A percentile compares a stretch with the other conserved stretches of the same genome.
These are phyloP conservation scores for Macquaria ambigua DNA, from an alignment of 2,113 vertebrate species.

Conservation along the genomic window DNA sequence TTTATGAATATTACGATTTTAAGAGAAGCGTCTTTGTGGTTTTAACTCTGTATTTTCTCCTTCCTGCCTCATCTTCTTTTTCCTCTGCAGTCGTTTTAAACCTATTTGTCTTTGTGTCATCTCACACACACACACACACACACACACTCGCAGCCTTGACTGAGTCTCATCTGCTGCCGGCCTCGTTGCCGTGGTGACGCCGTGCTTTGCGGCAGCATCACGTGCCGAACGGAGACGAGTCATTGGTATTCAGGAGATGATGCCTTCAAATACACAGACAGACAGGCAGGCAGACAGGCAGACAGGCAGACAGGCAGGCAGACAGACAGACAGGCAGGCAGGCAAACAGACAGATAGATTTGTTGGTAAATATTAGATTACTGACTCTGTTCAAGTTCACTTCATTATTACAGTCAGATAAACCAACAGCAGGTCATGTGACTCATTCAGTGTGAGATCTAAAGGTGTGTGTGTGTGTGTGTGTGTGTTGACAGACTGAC, in stretches of 20 bases:
- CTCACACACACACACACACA: slow-evolving; percentile 13
- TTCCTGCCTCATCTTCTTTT: background rate
- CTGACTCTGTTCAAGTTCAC: too few relatives aligned
- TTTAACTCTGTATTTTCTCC: background rate
- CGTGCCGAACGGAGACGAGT: slow-evolving; percentile 46
- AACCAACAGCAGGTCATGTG: slow-evolving; percentile 23
- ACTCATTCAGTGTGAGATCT: background rate
- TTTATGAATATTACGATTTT: background rate
- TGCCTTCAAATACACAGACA: slow-evolving; percentile 1
- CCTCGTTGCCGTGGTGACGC: slow-evolving; percentile 71
- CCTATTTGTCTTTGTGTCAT: slow-evolving; percentile 25
- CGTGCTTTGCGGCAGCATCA: slow-evolving; percentile 66
- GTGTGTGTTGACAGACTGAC: slow-evolving; percentile 19
- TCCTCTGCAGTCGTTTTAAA: slow-evolving; percentile 28
- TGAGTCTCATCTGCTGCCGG: slow-evolving; percentile 53
- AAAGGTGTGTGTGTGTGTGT: background rate
- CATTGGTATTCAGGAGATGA: slow-evolving; percentile 68
- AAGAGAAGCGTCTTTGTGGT: background rate
- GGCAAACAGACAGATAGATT: too few relatives aligned
- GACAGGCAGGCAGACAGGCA: too few relatives aligned
- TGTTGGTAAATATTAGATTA: too few relatives aligned
- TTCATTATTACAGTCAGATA: too few relatives aligned
- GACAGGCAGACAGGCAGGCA: too few relatives aligned
- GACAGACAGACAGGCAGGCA: too few relatives aligned
- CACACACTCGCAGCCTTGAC: slow-evolving; percentile 46